phyloP scores from a whole-genome alignment of 2,797 vertebrate species.

The Lindbergichthys nudifrons region DNA sequence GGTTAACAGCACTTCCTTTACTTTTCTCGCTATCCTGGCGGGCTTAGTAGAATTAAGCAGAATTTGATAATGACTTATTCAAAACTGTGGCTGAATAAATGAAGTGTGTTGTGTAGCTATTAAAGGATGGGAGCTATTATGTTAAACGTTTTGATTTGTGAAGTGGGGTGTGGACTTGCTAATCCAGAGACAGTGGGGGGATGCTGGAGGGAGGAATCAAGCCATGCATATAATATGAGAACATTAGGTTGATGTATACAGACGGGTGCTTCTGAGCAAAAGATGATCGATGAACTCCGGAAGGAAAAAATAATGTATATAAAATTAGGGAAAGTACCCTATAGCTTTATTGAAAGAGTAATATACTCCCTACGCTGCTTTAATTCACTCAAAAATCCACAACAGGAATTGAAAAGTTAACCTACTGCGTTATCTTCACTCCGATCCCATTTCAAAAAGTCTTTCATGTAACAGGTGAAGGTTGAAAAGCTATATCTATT shows the following conservation, averaged over 20 bases:
- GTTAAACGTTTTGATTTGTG: constrained; percentile 85
- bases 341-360: constrained; percentile 45
- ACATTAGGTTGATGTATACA: constrained; percentile 80
- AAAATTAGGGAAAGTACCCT: constrained; percentile 50
- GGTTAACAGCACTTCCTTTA: constrained; percentile 54
- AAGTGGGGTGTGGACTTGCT: constrained; percentile 82
- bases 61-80: constrained; percentile 86
- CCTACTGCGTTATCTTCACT: constrained; percentile 32
- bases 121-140: constrained; percentile 85
- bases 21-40: constrained; percentile 63
- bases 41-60: constrained; percentile 81
- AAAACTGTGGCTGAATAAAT: constrained; percentile 83
- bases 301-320: constrained; percentile 54
- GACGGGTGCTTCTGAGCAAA: constrained; percentile 74
- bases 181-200: constrained; percentile 80
- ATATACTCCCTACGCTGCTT: constrained; percentile 13
- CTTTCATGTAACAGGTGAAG: constrained; percentile 34
- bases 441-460: constrained; percentile 38
- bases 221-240: constrained; percentile 82
- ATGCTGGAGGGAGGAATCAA: constrained; percentile 80
- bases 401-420: constrained; percentile 8
- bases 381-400: constrained; percentile 27
- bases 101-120: constrained; percentile 85
- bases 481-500: constrained; percentile 57
- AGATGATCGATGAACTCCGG: constrained; percentile 80